A percentile compares a stretch with the other conserved stretches of the same genome.
These are phyloP conservation scores for Dasysyrphus albostriatus DNA, from an alignment of 2,888 invertebrate genomes.

Conservation along the genomic window DNA sequence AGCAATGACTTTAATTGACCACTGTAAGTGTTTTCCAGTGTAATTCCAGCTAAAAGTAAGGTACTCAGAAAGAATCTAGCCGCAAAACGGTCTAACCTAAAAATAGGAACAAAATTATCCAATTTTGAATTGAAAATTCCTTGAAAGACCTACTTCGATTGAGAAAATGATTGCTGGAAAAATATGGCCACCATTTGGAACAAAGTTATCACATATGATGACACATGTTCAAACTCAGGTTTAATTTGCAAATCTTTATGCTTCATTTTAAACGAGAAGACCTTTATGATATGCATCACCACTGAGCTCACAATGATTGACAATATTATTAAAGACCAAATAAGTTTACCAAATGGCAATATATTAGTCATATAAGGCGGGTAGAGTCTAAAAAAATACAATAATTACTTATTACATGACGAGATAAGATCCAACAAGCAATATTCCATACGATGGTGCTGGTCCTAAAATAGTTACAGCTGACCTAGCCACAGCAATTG, in stretches of 20 bases:
- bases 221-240: slow-evolving; percentile 64
- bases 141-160: slow-evolving; percentile 77
- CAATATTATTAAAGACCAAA: slow-evolving; percentile 79
- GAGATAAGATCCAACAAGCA: no score
- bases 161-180: slow-evolving; percentile 81
- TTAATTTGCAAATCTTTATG: not conserved
- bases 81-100: slow-evolving; percentile 79
- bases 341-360: slow-evolving; percentile 79
- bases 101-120: not conserved
- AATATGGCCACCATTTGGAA: slow-evolving; percentile 81
- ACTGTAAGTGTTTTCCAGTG: slow-evolving; percentile 82
- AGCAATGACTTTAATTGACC: slow-evolving; percentile 82
- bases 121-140: not conserved
- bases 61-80: slow-evolving; percentile 80
- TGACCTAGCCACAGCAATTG: slow-evolving; percentile 81
- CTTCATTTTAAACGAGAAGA: slow-evolving; percentile 71
- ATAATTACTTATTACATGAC: no score
- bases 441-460: slow-evolving; percentile 79
- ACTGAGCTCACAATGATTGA: slow-evolving; percentile 78
- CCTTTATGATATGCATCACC: slow-evolving; percentile 78
- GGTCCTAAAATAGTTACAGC: slow-evolving; percentile 81
- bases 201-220: slow-evolving; percentile 77
- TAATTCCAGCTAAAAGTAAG: slow-evolving; percentile 81
- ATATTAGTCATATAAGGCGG: slow-evolving; percentile 81
- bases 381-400: slow-evolving; percentile 77